Evolutionary conservation across 1,140 invertebrate species (phyloP), one percentile per base, ranked within the genome.

Genomic region (Popillia japonica): DNA sequence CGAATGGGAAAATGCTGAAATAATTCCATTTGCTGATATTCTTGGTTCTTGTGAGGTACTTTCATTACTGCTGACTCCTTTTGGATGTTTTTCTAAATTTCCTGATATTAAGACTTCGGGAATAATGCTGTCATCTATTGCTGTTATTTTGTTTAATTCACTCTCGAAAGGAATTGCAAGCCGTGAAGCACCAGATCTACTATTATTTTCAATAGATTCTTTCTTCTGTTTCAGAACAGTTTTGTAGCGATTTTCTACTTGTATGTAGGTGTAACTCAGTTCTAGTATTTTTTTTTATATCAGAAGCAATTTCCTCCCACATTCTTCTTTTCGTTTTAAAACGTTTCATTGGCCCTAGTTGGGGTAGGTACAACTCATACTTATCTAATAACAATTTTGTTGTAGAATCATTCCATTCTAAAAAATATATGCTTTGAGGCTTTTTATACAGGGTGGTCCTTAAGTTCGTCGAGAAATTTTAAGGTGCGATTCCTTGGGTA

Each of bases 271-370:
- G 20, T 14, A 48, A 17, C n/a, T 14, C 10, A 14, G 48, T 20
- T 44, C n/a, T 42, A 41, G 40, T 20, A 20, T 44, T 59, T 64
- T 42, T n/a, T 14, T 64, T 48, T 14, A 68, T 42, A 23, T 72
- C 48, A 22, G 17, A 2, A 20, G 75, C 17, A 23, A 79, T 79
- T 76, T 77, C 6, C 14, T n/a, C 23, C 40, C 78, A 79, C 75
- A 79, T 79, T 6, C 11, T n/a, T 44, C 76, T 79, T 76, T 79
- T 79, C 10, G 68, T 77, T 59, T 77, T 77, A 77, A 77, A 79
- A 72, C 42, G 0, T 55, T 79, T 79, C n/a, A 77, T 48, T 7
- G 78, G 78, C 14, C 78, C 78, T 27, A 79, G 7, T 40, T 76
- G n/a, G n/a, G 55, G 40, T 23, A 61, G 7, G 14, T 41, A 77